Conservation (phyloP, 2,113 vertebrate genomes). For the Seriola rivoliana region DNA sequence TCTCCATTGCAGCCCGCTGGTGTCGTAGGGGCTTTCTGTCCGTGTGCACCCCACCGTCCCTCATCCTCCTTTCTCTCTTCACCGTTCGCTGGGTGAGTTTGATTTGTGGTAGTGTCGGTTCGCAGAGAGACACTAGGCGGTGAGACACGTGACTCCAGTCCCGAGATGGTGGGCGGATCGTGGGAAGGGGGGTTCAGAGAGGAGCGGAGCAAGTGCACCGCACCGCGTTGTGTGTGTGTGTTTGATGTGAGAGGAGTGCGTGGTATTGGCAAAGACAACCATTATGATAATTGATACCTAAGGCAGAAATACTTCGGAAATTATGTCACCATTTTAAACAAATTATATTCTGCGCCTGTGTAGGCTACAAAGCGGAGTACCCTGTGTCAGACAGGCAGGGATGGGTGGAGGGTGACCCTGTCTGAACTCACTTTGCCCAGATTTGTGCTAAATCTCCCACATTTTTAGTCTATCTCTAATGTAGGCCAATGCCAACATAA, state of each 20-base stretch:
- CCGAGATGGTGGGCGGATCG: slow-evolving; percentile 80
- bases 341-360: slow-evolving; percentile 20
- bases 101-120: slow-evolving; percentile 74
- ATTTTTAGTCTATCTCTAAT: not conserved
- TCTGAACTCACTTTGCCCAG: slow-evolving; percentile 2
- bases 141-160: slow-evolving; percentile 80
- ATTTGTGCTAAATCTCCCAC: not conserved
- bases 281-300: slow-evolving; percentile 67
- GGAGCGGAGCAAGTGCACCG: slow-evolving; percentile 76
- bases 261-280: slow-evolving; percentile 37
- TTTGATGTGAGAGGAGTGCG: slow-evolving; percentile 25
- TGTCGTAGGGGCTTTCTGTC: slow-evolving; percentile 38
- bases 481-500: not conserved
- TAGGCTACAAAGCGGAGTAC: not conserved
- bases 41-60: slow-evolving; percentile 30
- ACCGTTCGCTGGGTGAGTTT: slow-evolving; percentile 72
- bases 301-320: slow-evolving; percentile 41
- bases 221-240: slow-evolving; percentile 34
- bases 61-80: slow-evolving; percentile 51
- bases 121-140: slow-evolving; percentile 71
- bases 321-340: slow-evolving; percentile 52
- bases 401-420: not conserved
- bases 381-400: not conserved
- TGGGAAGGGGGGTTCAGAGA: slow-evolving; percentile 72
- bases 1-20: slow-evolving; percentile 16